Conservation (phyloP, 2,797 vertebrate genomes). For the Acrossocheilus fasciatus region DNA sequence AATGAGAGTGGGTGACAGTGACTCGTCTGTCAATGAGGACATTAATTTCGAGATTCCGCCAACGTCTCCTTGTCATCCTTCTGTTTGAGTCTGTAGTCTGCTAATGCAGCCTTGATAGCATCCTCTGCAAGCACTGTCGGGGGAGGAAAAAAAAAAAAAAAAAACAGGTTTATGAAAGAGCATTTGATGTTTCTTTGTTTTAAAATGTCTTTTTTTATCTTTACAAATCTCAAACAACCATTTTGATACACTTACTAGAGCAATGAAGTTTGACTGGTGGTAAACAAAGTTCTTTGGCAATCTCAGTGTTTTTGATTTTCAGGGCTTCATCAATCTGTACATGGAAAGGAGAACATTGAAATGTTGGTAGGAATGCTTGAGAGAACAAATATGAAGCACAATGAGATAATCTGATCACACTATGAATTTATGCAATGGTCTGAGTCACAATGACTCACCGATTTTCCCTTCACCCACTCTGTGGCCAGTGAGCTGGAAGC, state of each 20-base stretch:
- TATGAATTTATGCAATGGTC: neutral
- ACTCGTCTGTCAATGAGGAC: neutral
- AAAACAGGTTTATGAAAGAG: neutral
- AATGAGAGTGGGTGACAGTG: neutral
- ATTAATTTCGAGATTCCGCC: slow-evolving; percentile 69
- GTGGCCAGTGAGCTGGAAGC: slow-evolving; percentile 97
- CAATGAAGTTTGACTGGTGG: slow-evolving; percentile 98
- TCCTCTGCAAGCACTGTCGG: slow-evolving; percentile 94
- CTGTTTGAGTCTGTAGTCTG: slow-evolving; percentile 93
- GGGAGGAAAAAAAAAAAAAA: neutral
- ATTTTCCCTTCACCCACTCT: slow-evolving; percentile 97
- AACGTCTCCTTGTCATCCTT: slow-evolving; percentile 71
- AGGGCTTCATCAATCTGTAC: slow-evolving; percentile 92
- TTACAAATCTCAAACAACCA: neutral
- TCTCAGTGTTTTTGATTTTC: slow-evolving; percentile 93
- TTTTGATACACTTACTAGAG: slow-evolving; percentile 83
- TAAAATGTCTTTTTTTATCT: neutral
- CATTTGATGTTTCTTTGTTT: neutral
- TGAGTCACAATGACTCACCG: slow-evolving; percentile 79
- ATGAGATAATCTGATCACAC: neutral
- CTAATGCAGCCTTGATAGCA: slow-evolving; percentile 94
- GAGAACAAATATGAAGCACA: neutral
- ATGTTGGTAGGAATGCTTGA: neutral
- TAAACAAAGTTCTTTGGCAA: slow-evolving; percentile 96
- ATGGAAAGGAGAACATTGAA: slow-evolving; percentile 10